Conservation (phyloP, 2,888 invertebrate genomes). For the Trachelus tabidus region DNA sequence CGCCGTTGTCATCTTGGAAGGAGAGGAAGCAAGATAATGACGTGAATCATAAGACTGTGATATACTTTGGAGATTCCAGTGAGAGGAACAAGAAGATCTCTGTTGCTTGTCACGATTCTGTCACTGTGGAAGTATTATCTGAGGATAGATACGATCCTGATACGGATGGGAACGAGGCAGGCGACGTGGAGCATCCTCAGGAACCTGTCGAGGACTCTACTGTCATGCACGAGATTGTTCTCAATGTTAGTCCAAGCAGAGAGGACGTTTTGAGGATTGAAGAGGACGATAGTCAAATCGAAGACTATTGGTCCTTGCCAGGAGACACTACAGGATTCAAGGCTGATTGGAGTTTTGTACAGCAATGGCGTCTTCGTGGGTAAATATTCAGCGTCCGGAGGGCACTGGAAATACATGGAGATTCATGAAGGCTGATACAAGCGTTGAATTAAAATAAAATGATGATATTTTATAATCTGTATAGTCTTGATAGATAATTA, state of each 20-base stretch:
- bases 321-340: conserved; percentile 67
- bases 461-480: neutral
- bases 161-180: conserved; percentile 28
- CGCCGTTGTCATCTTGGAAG: conserved; percentile 3
- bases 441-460: neutral
- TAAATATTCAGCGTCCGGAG: conserved; percentile 49
- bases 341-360: conserved; percentile 81
- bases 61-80: conserved; percentile 78
- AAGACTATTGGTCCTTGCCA: conserved; percentile 63
- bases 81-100: conserved; percentile 64
- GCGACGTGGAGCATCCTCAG: conserved; percentile 12
- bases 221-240: conserved; percentile 67
- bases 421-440: neutral
- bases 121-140: conserved; percentile 18
- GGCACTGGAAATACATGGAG: neutral
- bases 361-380: conserved; percentile 77
- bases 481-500: neutral
- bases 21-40: conserved; percentile 42
- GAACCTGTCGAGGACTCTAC: neutral
- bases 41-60: conserved; percentile 76
- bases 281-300: conserved; percentile 60
- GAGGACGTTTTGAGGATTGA: conserved; percentile 61
- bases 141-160: conserved; percentile 9
- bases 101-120: conserved; percentile 16
- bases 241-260: conserved; percentile 68